Evolutionary conservation across 2,113 vertebrate genomes (phyloP).

Genomic region (Marmota flaviventris): DNA sequence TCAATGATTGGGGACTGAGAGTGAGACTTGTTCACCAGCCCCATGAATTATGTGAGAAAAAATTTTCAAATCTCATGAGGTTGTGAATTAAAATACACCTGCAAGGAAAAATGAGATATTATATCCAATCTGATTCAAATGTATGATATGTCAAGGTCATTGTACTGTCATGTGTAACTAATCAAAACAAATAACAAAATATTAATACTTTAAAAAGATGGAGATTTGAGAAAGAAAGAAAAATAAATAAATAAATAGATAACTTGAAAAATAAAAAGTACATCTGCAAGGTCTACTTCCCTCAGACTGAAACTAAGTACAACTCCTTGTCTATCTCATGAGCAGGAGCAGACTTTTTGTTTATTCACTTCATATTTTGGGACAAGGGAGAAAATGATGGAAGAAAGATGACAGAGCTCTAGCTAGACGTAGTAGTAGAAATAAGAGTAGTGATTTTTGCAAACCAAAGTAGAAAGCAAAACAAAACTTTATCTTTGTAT

Average conservation of each 20-base stretch:
- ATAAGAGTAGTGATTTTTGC: not conserved
- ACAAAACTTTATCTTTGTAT: not conserved
- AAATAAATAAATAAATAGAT: too few relatives aligned
- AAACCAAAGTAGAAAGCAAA: conserved; percentile 2
- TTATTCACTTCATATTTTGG: not conserved
- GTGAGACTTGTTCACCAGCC: not conserved
- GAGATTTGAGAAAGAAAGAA: too few relatives aligned
- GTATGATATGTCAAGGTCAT: too few relatives aligned
- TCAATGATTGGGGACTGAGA: not conserved
- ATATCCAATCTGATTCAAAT: too few relatives aligned
- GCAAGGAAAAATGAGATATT: not conserved
- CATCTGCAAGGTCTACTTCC: not conserved
- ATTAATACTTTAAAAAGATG: too few relatives aligned
- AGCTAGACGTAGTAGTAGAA: not conserved
- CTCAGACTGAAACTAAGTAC: not conserved
- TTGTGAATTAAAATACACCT: not conserved
- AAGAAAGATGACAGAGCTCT: not conserved
- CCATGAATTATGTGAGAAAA: not conserved
- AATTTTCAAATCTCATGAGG: not conserved
- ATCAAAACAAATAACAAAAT: too few relatives aligned
- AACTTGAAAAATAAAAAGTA: not conserved
- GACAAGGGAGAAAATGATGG: not conserved
- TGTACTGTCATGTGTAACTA: too few relatives aligned
- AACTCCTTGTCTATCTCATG: not conserved
- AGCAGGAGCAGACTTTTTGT: not conserved